phyloP scores from a whole-genome alignment of 1,140 invertebrate genomes.

The Octopus bimaculoides region DNA sequence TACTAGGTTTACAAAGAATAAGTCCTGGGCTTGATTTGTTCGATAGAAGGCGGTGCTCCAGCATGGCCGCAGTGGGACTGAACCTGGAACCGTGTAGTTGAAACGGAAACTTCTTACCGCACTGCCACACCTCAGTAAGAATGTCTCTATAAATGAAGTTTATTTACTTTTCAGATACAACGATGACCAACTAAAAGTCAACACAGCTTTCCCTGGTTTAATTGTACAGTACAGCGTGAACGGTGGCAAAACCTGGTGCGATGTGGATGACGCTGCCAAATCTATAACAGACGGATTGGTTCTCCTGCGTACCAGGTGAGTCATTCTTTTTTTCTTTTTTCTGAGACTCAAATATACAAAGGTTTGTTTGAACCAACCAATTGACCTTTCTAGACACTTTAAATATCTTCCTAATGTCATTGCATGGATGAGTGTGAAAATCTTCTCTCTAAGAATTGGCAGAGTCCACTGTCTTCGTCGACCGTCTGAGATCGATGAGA shows the following conservation, averaged over 20 bases:
- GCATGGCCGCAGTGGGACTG: background rate
- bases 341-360: background rate
- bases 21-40: background rate
- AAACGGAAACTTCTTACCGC: background rate
- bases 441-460: background rate
- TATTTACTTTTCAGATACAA: slow-evolving; percentile 23
- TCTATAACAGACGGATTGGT: slow-evolving; percentile 10
- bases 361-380: background rate
- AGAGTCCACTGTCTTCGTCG: too few relatives aligned
- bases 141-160: background rate
- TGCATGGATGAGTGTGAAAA: background rate
- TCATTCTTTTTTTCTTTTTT: background rate
- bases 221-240: slow-evolving; percentile 31
- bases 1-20: background rate
- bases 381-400: background rate
- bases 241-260: slow-evolving; percentile 22
- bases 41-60: background rate
- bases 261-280: background rate
- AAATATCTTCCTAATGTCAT: background rate
- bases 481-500: too few relatives aligned
- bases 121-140: background rate
- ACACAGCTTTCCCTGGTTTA: slow-evolving; percentile 34
- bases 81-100: background rate
- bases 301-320: slow-evolving; percentile 31
- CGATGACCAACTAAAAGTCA: slow-evolving; percentile 23